phyloP scores from a whole-genome alignment of 2,888 invertebrate genomes.

The Lordiphosa fenestrarum region DNA sequence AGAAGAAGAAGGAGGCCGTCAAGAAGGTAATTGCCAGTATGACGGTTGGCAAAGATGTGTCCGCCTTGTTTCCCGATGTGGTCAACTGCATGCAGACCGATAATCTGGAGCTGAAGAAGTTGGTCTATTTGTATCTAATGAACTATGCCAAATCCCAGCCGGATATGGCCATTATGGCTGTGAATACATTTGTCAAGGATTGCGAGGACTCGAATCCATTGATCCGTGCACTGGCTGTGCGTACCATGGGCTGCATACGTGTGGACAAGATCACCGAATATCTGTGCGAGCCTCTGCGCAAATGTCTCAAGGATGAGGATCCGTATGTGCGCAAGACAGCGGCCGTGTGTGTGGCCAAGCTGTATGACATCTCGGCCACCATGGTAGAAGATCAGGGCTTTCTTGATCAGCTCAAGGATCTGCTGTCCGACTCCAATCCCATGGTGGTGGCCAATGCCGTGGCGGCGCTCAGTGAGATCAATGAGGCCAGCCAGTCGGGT shows the following conservation, averaged over 20 bases:
- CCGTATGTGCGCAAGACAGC: conserved; percentile 99
- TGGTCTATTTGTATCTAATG: conserved; percentile 99
- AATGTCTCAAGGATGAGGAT: conserved; percentile 96
- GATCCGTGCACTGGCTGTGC: conserved; percentile 97
- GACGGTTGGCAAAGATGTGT: conserved; percentile 99
- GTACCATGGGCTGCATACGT: conserved; percentile 99
- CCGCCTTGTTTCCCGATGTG: conserved; percentile 98
- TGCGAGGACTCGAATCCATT: conserved; percentile 99
- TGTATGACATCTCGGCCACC: conserved; percentile 95
- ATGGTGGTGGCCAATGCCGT: conserved; percentile 99
- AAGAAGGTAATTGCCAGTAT: conserved; percentile 99
- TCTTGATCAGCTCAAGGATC: conserved; percentile 96
- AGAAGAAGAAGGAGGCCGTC: conserved; percentile 99
- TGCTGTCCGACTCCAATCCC: conserved; percentile 99
- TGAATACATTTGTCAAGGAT: conserved; percentile 99
- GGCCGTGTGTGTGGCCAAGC: conserved; percentile 99
- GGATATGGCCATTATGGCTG: conserved; percentile 99
- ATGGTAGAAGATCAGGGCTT: conserved; percentile 91
- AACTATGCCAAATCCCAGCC: conserved; percentile 99
- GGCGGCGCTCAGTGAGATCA: conserved; percentile 98
- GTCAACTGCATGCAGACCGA: conserved; percentile 99
- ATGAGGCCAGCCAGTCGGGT: conserved; percentile 97
- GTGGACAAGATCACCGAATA: conserved; percentile 99
- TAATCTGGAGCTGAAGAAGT: conserved; percentile 98
- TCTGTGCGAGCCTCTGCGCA: conserved; percentile 97